phyloP scores from a whole-genome alignment of 1,140 invertebrate species.

The Ceratosolen fusciceps region DNA sequence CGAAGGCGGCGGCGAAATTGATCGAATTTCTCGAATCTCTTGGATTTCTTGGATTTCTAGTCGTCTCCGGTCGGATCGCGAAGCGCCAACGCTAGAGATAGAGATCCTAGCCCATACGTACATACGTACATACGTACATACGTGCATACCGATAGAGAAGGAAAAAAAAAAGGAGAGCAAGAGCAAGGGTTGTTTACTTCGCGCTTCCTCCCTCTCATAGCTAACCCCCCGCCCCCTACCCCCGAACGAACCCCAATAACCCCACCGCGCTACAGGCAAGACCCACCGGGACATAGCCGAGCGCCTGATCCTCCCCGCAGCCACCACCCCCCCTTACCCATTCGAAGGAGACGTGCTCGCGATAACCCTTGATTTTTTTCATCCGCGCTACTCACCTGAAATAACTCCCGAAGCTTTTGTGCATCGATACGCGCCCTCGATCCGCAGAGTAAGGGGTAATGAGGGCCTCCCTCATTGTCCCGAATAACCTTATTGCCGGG shows the following conservation, averaged over 20 bases:
- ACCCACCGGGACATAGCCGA: too few species aligned
- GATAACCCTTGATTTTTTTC: too few species aligned
- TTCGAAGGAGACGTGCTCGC: not conserved
- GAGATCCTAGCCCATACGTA: not conserved
- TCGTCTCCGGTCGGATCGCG: slow-evolving; percentile 37
- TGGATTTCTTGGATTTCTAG: slow-evolving; percentile 60
- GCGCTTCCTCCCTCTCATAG: not conserved
- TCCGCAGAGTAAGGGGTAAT: too few species aligned
- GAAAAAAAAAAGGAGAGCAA: not conserved
- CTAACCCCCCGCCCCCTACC: not conserved
- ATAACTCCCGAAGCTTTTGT: slow-evolving; percentile 3
- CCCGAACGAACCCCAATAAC: too few species aligned
- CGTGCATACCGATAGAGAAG: too few species aligned
- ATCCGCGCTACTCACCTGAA: too few species aligned
- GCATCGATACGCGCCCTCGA: not conserved
- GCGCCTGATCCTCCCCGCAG: too few species aligned
- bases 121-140: not conserved
- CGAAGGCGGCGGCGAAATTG: slow-evolving; percentile 48
- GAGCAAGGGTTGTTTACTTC: not conserved
- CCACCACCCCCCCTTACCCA: not conserved
- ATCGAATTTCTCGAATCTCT: slow-evolving; percentile 62
- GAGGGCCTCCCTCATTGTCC: too few species aligned
- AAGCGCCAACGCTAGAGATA: not conserved
- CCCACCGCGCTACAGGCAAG: too few species aligned
- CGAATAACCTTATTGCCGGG: too few species aligned